phyloP scores from a whole-genome alignment of 2,113 vertebrate genomes.

The rabbit (Oryctolagus cuniculus) region mOryCun1.1 NC_091435.1:167751001-167751500 shows the following conservation, averaged over 20 bases:
- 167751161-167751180: neutral
- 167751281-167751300: conserved; percentile 53
- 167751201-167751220: neutral
- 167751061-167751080: neutral
- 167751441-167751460: neutral
- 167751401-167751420: conserved; percentile 22
- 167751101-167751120: neutral
- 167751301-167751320: conserved; percentile 44
- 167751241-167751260: conserved; percentile 2
- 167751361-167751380: conserved; percentile 62
- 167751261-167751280: conserved; percentile 25
- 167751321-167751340: conserved; percentile 37
- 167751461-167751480: conserved; percentile 19
- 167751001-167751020: neutral
- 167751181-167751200: neutral
- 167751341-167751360: conserved; percentile 18
- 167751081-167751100: neutral
- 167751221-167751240: neutral
- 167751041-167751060: neutral
- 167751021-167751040: neutral
- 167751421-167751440: conserved; percentile 15
- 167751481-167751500: conserved; percentile 45
- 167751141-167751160: neutral
- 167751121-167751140: conserved; percentile 6
- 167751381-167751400: conserved; percentile 35